Conservation (phyloP, 1,140 invertebrate species). For the Galendromus occidentalis region DNA sequence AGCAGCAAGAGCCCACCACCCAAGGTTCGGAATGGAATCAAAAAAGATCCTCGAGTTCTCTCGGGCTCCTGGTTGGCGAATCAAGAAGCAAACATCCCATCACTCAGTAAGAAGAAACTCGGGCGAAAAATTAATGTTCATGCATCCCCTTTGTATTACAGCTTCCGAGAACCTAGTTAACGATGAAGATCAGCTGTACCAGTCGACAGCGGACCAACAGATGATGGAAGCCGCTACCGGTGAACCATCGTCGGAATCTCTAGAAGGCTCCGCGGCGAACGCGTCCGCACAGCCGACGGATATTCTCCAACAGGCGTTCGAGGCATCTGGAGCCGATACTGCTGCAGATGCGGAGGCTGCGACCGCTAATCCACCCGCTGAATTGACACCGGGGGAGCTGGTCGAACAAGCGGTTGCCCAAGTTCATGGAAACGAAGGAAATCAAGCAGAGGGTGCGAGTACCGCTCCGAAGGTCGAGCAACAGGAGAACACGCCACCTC, state of each 20-base stretch:
- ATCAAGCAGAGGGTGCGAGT: neutral
- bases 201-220: neutral
- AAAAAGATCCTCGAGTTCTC: no score
- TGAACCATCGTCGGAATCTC: neutral
- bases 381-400: slow-evolving; percentile 14
- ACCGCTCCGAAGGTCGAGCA: neutral
- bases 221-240: neutral
- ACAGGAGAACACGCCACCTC: slow-evolving; percentile 21
- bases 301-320: slow-evolving; percentile 28
- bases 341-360: slow-evolving; percentile 15
- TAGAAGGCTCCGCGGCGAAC: slow-evolving; percentile 11
- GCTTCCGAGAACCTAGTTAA: neutral
- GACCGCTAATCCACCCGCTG: slow-evolving; percentile 17
- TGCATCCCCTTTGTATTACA: no score
- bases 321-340: slow-evolving; percentile 23
- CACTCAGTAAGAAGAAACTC: no score
- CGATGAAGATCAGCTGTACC: neutral
- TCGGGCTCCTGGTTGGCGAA: no score
- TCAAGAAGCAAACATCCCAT: no score
- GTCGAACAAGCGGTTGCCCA: slow-evolving; percentile 18
- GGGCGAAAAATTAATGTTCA: no score
- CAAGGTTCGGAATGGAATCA: no score
- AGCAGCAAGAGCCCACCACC: no score
- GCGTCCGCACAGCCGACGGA: slow-evolving; percentile 17
- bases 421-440: neutral